phyloP scores from a whole-genome alignment of 2,113 vertebrate genomes.

The Apistogramma diplotaenia region DNA sequence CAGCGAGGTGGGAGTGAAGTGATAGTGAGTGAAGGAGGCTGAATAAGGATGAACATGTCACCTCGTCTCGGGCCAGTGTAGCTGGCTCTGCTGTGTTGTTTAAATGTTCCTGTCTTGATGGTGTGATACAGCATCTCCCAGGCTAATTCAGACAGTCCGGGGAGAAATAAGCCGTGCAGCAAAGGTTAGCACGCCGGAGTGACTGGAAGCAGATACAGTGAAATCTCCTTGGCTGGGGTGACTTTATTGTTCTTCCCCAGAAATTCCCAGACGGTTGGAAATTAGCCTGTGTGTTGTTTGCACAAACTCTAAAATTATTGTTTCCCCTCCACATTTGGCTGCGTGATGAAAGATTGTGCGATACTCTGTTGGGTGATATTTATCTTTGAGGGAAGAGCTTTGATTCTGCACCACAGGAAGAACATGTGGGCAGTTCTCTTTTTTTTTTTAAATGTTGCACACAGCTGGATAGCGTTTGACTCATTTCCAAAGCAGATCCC shows the following conservation, averaged over 20 bases:
- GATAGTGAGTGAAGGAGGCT: constrained; percentile 20
- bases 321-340: constrained; percentile 26
- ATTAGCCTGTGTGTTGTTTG: constrained; percentile 15
- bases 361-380: constrained; percentile 21
- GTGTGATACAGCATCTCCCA: constrained; percentile 33
- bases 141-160: constrained; percentile 10
- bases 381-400: constrained; percentile 34
- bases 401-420: constrained; percentile 38
- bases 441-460: constrained; percentile 22
- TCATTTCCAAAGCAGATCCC: constrained; percentile 29
- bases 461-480: constrained; percentile 6
- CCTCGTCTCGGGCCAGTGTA: constrained; percentile 16
- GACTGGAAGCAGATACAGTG: constrained; percentile 12
- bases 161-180: constrained; percentile 24
- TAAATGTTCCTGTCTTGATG: constrained; percentile 41
- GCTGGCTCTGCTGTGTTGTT: constrained; percentile 30
- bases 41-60: constrained; percentile 42
- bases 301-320: constrained; percentile 19
- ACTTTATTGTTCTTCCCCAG: constrained; percentile 16
- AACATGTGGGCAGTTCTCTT: constrained; percentile 16
- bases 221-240: constrained; percentile 16
- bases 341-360: constrained; percentile 31
- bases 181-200: not conserved
- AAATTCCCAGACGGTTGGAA: constrained; percentile 19
- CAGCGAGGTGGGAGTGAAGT: constrained; percentile 44